These are phyloP conservation scores for Lithobates pipiens DNA, from an alignment of 2,797 vertebrate genomes.

Conservation along the genomic window DNA sequence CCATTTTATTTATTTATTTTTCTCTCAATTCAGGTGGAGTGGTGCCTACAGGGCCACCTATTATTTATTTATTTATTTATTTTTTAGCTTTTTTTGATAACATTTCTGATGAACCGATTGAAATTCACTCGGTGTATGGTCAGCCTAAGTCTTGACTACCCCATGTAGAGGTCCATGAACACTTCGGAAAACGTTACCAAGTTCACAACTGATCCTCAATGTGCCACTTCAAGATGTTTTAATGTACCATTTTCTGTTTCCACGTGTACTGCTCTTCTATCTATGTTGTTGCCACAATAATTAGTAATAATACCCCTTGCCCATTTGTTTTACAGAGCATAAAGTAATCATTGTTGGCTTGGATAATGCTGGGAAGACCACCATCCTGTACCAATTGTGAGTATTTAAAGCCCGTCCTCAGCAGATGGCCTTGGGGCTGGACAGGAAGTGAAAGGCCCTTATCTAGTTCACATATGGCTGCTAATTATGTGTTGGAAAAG, in stretches of 20 bases:
- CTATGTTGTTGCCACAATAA: no score
- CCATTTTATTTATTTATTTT: no score
- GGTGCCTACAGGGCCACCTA: no score
- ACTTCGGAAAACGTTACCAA: neutral
- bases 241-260: neutral
- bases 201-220: neutral
- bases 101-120: no score
- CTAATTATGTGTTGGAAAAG: neutral
- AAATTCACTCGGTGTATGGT: no score
- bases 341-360: conserved; percentile 87
- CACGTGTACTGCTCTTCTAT: neutral
- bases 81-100: no score
- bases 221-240: neutral
- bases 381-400: conserved; percentile 88
- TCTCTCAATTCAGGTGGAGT: no score
- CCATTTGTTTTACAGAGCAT: conserved; percentile 76
- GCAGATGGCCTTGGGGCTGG: conserved; percentile 40
- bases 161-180: no score
- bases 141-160: no score
- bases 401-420: conserved; percentile 62
- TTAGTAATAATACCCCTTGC: no score
- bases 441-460: conserved; percentile 11
- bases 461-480: conserved; percentile 8
- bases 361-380: conserved; percentile 88
- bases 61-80: no score